These are phyloP conservation scores for Melanchra persicariae DNA, from an alignment of 2,888 invertebrate genomes.

Conservation along the genomic window DNA sequence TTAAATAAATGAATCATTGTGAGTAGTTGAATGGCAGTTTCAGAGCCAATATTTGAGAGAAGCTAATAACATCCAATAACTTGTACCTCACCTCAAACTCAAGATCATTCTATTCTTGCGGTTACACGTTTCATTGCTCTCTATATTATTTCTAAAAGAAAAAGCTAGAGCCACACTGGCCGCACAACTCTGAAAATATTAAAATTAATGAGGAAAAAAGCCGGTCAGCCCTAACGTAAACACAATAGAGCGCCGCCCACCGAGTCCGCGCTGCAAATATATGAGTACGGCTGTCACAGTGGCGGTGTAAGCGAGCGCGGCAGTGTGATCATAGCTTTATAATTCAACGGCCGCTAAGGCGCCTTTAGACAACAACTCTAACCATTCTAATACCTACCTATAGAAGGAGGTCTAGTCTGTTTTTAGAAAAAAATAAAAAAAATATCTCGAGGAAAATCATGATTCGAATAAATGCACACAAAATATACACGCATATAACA, in stretches of 20 bases:
- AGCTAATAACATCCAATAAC: not conserved
- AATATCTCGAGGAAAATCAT: not conserved
- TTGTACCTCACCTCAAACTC: not conserved
- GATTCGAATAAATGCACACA: not conserved
- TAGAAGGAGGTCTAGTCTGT: not conserved
- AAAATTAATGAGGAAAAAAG: slow-evolving; percentile 39
- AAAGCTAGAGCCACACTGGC: slow-evolving; percentile 4
- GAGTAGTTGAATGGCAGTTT: slow-evolving; percentile 6
- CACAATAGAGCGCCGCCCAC: slow-evolving; percentile 81
- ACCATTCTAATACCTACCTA: slow-evolving; percentile 1
- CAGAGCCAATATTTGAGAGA: slow-evolving; percentile 3
- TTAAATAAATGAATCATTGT: slow-evolving; percentile 10
- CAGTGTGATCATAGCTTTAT: slow-evolving; percentile 68
- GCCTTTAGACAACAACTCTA: slow-evolving; percentile 4
- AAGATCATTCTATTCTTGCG: slow-evolving; percentile 27
- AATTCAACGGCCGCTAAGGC: slow-evolving; percentile 44
- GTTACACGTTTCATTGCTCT: slow-evolving; percentile 5
- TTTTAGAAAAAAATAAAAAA: not conserved
- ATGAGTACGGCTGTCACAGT: slow-evolving; percentile 73
- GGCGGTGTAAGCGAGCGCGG: slow-evolving; percentile 58
- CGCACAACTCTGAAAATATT: slow-evolving; percentile 39
- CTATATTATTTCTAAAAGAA: slow-evolving; percentile 23
- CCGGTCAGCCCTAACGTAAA: slow-evolving; percentile 62
- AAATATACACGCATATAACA: not conserved
- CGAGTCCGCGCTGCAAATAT: slow-evolving; percentile 73